Base-by-base conservation (phyloP, 1,140 invertebrate species). In the Ylistrum balloti region DNA sequence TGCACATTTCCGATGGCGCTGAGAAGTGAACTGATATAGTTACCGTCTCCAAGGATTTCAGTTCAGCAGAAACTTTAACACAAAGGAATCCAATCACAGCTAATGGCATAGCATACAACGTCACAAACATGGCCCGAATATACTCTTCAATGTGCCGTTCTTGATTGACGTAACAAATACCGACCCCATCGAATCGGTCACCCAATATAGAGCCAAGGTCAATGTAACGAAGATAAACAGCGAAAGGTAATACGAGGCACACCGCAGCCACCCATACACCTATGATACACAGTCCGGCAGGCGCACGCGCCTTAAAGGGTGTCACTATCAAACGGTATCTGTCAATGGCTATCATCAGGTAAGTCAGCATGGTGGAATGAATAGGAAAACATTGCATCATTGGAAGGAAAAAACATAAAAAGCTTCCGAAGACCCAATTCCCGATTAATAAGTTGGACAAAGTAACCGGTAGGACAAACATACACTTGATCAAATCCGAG, bases 311-410 rank as follows among this genome's bases (percentile, higher is more conserved):
- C 95, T 97, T 97, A 56, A 97, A 96, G 3, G 97, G 97, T 94
- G 97, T 97, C 88, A 97, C 96, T 10, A 98, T 96, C 92, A 97
- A 96, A 35, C 97, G 96, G 95, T 97, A 97, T 88, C 97, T 97
- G 94, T 98, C 97, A 94, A 97, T 97, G 41, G 97, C 97, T 87
- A 98, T 97, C 92, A 97, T 95, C 10, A 98, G 94, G 92, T 97
- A 97, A 28, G 97, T 98, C 94, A 98, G 96, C 96, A 97, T 98
- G 13, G 97, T 97, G 28, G 97, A 97, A 94, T 98, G 97, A 85
- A 97, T 95, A 0, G 97, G 97, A 97, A 97, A 95, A 93, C 97
- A 97, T 96, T 98, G 98, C 89, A 98, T 94, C 97, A 98, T 98
- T 0, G 98, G 97, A 86, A 98, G 93, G 94, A 98, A 97, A 93